Evolutionary conservation across 2,113 vertebrate genomes (phyloP).

Genomic region (Tapirus terrestris): DNA sequence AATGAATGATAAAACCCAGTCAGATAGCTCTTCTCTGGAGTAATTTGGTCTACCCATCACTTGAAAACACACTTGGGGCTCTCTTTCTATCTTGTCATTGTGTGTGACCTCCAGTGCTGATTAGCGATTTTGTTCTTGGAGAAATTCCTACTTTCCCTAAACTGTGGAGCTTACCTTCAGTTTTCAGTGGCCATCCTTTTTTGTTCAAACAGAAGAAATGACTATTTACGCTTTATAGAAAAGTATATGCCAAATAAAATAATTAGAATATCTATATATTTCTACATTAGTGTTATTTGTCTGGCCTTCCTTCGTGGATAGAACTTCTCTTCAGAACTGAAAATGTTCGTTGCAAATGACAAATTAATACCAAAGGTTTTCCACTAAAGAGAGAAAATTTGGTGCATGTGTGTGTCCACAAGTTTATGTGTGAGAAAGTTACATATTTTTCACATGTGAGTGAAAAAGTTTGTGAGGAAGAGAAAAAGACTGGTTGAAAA

Average conservation of each 20-base stretch:
- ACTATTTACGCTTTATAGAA: neutral
- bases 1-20: neutral
- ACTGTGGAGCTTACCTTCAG: neutral
- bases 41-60: neutral
- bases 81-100: neutral
- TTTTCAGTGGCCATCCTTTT: neutral
- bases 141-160: neutral
- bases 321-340: neutral
- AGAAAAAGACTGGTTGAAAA: neutral
- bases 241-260: neutral
- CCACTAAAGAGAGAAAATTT: neutral
- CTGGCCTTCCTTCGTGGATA: neutral
- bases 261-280: neutral
- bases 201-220: neutral
- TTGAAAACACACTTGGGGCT: neutral
- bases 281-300: neutral
- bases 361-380: neutral
- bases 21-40: neutral
- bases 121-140: neutral
- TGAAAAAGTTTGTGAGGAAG: neutral
- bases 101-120: neutral
- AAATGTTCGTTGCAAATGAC: neutral
- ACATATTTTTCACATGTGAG: neutral
- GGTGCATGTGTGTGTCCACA: neutral
- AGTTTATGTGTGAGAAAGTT: neutral